phyloP scores from a whole-genome alignment of 1,140 invertebrate species.

The Saccostrea echinata region DNA sequence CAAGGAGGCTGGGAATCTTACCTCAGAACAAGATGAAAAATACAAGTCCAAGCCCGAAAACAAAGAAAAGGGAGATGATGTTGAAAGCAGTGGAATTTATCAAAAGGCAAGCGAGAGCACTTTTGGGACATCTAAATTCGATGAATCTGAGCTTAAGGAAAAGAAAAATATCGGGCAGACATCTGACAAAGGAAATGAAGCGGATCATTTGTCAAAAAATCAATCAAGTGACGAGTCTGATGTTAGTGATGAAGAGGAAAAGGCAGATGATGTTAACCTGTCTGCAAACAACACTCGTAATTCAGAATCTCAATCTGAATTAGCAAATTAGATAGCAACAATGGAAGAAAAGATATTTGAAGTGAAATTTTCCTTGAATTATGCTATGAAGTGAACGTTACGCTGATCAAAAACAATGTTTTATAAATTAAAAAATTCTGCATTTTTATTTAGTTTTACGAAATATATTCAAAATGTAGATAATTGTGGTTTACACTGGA shows the following conservation, averaged over 20 bases:
- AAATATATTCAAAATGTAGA: too few species aligned
- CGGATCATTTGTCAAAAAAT: too few species aligned
- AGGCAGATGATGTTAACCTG: background rate
- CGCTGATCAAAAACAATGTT: too few species aligned
- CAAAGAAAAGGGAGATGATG: background rate
- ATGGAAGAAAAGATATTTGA: background rate
- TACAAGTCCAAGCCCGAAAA: background rate
- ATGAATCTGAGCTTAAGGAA: background rate
- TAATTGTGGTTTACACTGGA: too few species aligned
- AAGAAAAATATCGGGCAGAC: background rate
- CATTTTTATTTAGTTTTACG: too few species aligned
- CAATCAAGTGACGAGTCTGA: too few species aligned
- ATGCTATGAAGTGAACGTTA: too few species aligned
- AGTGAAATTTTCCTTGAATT: too few species aligned
- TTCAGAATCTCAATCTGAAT: background rate
- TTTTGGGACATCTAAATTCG: background rate
- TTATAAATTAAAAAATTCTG: too few species aligned
- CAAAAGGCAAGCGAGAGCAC: background rate
- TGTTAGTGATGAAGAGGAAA: too few species aligned
- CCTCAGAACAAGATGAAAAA: background rate
- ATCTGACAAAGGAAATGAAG: too few species aligned
- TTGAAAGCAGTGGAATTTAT: background rate
- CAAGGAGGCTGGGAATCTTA: background rate
- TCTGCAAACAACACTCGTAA: background rate
- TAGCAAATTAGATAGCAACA: background rate